Evolutionary conservation across 2,797 vertebrate species (phyloP).

Genomic region (Periparus ater): DNA sequence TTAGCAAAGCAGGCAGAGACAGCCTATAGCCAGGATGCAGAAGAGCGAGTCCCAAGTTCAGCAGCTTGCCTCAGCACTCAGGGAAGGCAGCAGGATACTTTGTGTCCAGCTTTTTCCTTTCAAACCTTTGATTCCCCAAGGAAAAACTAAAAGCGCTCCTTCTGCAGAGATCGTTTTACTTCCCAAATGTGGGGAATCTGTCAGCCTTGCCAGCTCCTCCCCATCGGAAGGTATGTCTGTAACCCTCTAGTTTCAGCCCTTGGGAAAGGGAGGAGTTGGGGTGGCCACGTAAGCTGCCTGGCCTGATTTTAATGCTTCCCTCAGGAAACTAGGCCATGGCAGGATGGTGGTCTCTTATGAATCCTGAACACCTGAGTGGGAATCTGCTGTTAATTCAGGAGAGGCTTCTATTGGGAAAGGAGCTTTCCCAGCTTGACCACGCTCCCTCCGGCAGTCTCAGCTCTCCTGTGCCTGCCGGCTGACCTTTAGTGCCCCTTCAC

Average conservation of each 20-base stretch:
- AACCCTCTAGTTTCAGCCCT: slow-evolving; percentile 24
- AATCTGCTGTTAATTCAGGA: not conserved
- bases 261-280: slow-evolving; percentile 65
- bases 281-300: slow-evolving; percentile 57
- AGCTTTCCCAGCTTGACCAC: not conserved
- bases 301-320: slow-evolving; percentile 42
- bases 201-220: slow-evolving; percentile 33
- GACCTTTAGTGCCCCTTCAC: not conserved
- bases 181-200: not conserved
- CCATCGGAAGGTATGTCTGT: slow-evolving; percentile 38
- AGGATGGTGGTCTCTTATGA: not conserved
- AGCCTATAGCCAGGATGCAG: not conserved
- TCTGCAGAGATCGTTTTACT: not conserved
- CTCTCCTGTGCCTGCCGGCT: not conserved
- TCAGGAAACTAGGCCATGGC: slow-evolving; percentile 24
- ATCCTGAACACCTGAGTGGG: not conserved
- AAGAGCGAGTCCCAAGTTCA: not conserved
- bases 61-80: not conserved
- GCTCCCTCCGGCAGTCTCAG: accelerated
- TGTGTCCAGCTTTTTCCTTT: not conserved
- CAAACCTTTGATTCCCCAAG: not conserved
- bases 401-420: not conserved
- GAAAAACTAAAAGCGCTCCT: not conserved
- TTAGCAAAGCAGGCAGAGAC: not conserved
- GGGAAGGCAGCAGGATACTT: not conserved